Base-by-base conservation (phyloP, 2,888 invertebrate genomes). In the Nymphalis polychloros region DNA sequence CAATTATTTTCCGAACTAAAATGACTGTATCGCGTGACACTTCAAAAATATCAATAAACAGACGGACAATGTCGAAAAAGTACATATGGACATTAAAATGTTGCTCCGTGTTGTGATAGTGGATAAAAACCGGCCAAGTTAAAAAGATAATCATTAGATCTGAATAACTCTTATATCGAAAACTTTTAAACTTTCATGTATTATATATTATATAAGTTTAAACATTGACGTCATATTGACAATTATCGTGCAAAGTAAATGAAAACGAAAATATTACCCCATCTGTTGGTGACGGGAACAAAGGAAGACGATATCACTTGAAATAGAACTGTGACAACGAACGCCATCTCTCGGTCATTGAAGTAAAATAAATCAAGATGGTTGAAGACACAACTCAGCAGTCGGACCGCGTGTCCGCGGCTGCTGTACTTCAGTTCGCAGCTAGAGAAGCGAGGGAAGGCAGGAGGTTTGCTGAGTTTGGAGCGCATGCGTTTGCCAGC, bases 391-490 rank as follows among this genome's bases (percentile, higher is more conserved):
- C 81, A 8, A 49, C 31, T 71, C 78, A 82, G 76, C 83, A 83
- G 73, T 64, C 81, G 35, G 84, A 84, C 60, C 77, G 88, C 49
- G 84, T 91, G 48, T 91, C 92, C 0, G 92, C 92, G 3, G 89
- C 92, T 6, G 92, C 92, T 0, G 89, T 92, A 7, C 78, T 92
- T 2, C 90, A 92, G 73, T 87, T 87, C 60, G 92, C 92, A 13
- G 92, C 92, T 1, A 80, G 90, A 62, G 92, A 92, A 74, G 89
- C 91, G 27, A 76, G 90, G 46, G 91, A 92, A 70, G 92, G 92
- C 0, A 73, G 92, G 6, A 78, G 92, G 31, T 82, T 87, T 49
- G 80, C 90, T 0, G 92, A 92, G 71, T 92, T 91, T 48, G 90
- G 89, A 0, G 90, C 92, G 0, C 92, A 92, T 47, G 91, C 92